Evolutionary conservation across 1,140 invertebrate species (phyloP).

Genomic region (Oedothorax gibbosus): DNA sequence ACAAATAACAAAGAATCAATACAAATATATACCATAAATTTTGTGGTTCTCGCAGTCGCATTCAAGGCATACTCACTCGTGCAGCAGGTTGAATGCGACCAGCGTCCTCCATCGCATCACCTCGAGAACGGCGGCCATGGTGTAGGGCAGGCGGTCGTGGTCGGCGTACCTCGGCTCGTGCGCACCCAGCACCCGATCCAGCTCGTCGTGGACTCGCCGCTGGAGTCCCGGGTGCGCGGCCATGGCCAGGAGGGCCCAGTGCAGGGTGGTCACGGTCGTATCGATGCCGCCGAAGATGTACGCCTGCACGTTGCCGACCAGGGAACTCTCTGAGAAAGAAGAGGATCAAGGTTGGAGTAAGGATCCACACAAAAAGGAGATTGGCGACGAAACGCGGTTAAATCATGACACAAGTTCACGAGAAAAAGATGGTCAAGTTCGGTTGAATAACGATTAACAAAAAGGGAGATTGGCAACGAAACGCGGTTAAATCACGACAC

Average conservation of each 20-base stretch:
- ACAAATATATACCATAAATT: not conserved
- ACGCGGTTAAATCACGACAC: too few relatives aligned
- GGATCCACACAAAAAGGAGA: not conserved
- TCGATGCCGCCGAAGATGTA: conserved; percentile 64
- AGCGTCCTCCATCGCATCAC: conserved; percentile 57
- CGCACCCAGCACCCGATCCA: conserved; percentile 62
- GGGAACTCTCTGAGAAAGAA: conserved; percentile 33
- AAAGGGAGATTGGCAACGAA: too few relatives aligned
- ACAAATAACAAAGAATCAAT: not conserved
- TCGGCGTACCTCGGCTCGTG: conserved; percentile 41
- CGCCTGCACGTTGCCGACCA: conserved; percentile 45
- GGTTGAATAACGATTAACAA: too few relatives aligned
- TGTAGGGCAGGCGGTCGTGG: conserved; percentile 59
- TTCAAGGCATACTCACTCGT: not conserved
- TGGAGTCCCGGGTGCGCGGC: conserved; percentile 61
- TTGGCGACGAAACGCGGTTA: too few relatives aligned
- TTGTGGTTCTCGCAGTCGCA: not conserved
- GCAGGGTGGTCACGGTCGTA: conserved; percentile 61
- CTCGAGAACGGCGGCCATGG: conserved; percentile 62
- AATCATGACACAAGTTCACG: too few relatives aligned
- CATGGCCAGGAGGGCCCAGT: conserved; percentile 62
- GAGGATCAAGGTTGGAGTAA: not conserved
- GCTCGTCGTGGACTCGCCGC: conserved; percentile 62
- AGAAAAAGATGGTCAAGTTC: too few relatives aligned
- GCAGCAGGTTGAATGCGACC: conserved; percentile 46